Evolutionary conservation across 1,140 invertebrate genomes (phyloP).

Genomic region (Condylostylus longicornis): DNA sequence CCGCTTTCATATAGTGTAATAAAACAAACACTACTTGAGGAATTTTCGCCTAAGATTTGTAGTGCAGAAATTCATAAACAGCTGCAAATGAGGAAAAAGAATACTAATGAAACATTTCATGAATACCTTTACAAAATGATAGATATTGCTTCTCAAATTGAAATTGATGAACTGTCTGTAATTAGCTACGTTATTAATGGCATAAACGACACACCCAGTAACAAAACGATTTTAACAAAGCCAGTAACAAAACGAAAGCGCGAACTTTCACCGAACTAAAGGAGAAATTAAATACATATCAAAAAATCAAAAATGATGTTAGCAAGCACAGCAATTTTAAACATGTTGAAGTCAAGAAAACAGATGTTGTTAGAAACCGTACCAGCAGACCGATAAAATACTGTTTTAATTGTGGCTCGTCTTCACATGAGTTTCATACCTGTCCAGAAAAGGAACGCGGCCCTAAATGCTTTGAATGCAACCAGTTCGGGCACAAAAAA

Average conservation of each 20-base stretch:
- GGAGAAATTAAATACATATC: neutral
- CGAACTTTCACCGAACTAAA: neutral
- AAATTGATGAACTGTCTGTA: neutral
- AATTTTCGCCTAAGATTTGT: conserved; percentile 4
- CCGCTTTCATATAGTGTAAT: no score
- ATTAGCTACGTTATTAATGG: neutral
- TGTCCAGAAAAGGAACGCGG: no score
- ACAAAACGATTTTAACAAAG: neutral
- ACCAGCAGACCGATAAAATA: no score
- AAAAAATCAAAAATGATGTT: neutral
- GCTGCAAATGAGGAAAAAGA: neutral
- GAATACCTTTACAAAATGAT: neutral
- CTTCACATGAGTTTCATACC: no score
- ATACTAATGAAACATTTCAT: neutral
- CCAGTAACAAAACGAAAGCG: neutral
- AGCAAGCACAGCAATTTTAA: neutral
- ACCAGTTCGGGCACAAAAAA: no score
- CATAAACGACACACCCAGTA: neutral
- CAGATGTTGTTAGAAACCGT: neutral
- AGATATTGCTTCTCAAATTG: neutral
- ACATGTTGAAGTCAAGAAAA: neutral
- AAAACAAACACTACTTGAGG: conserved; percentile 1
- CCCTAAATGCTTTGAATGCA: no score
- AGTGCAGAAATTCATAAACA: conserved; percentile 2
- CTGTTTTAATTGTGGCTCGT: no score